phyloP scores from a whole-genome alignment of 1,140 invertebrate species.

The Trachymyrmex cornetzi region DNA sequence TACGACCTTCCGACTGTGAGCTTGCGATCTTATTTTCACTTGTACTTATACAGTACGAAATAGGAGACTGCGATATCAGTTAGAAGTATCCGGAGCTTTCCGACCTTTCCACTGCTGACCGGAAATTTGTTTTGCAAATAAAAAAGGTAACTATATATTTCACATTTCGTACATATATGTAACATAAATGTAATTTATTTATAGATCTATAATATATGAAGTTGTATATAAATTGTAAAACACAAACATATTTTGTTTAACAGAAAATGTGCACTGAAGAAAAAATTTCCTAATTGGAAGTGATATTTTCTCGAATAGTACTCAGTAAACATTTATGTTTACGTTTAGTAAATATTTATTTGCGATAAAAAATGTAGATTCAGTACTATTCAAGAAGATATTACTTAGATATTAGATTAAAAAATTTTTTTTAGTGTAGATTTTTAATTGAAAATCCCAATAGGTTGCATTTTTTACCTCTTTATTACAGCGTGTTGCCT shows the following conservation, averaged over 20 bases:
- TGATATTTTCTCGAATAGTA: no score
- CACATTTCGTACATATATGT: background rate
- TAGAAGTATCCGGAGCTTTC: background rate
- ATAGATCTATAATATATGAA: background rate
- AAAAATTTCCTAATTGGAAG: no score
- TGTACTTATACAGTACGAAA: constrained; percentile 22
- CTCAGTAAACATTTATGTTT: no score
- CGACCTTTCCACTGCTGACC: background rate
- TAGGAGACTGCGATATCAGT: constrained; percentile 15
- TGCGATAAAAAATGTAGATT: no score
- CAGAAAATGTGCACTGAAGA: background rate
- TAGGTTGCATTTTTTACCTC: constrained; percentile 1
- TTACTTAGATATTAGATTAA: no score
- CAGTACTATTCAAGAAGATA: no score
- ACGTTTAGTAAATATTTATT: no score
- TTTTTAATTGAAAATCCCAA: background rate
- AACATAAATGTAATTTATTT: constrained; percentile 5
- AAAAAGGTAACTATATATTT: constrained; percentile 7
- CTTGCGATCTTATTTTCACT: constrained; percentile 35
- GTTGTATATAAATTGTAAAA: background rate
- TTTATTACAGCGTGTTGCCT: background rate
- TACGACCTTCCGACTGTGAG: constrained; percentile 21
- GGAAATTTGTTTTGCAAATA: constrained; percentile 20
- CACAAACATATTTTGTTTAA: constrained; percentile 8
- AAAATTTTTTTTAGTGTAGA: background rate